These are phyloP conservation scores for Zosterops hypoxanthus DNA, from an alignment of 2,113 vertebrate genomes.

Conservation along the genomic window DNA sequence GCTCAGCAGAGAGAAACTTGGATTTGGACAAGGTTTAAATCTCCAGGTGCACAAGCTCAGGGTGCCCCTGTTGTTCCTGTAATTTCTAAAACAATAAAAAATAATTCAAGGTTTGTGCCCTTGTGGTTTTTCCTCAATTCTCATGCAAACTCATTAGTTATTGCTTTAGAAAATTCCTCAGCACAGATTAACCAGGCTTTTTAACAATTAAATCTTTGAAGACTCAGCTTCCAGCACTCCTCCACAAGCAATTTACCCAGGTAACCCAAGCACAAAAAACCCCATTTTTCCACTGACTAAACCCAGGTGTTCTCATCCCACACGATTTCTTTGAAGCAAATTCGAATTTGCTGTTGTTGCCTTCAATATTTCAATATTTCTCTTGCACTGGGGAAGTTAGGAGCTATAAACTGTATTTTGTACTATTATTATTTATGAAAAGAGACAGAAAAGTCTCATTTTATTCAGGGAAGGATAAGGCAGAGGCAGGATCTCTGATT, in stretches of 20 bases:
- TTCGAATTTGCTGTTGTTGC: neutral
- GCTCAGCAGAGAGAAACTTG: neutral
- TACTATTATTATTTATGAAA: neutral
- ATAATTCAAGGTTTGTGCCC: neutral
- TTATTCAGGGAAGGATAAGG: neutral
- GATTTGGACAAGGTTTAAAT: neutral
- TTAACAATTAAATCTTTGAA: neutral
- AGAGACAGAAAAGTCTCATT: neutral
- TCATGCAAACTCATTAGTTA: neutral
- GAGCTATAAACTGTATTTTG: neutral
- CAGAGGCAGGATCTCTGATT: neutral
- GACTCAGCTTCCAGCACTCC: neutral
- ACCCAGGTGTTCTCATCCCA: neutral
- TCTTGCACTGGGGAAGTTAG: neutral
- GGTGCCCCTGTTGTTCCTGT: fast-evolving
- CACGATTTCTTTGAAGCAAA: fast-evolving
- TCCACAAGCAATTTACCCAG: neutral
- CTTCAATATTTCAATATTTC: neutral
- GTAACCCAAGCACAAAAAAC: neutral
- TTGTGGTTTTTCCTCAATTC: neutral
- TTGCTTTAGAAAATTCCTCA: neutral
- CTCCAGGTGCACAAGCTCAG: neutral
- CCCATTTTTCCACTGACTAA: neutral
- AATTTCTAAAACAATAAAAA: neutral
- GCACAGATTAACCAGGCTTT: slow-evolving; percentile 27